phyloP scores from a whole-genome alignment of 2,888 invertebrate species.

The Dicyrtoma fusca region DNA sequence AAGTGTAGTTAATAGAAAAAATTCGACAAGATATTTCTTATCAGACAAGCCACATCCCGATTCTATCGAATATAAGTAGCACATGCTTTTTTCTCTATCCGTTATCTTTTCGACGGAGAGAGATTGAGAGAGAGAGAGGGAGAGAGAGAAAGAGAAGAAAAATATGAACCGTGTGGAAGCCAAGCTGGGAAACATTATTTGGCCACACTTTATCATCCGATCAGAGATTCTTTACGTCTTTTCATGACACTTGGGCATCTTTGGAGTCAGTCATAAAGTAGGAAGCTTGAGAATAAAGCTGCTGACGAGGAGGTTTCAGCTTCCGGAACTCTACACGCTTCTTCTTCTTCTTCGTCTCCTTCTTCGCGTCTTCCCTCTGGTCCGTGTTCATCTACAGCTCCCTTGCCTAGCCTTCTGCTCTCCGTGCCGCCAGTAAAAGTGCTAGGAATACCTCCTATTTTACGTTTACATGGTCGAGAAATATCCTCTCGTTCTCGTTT shows the following conservation, averaged over 20 bases:
- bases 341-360: constrained; percentile 10
- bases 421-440: constrained; percentile 13
- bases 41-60: background rate
- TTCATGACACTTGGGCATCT: constrained; percentile 44
- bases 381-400: background rate
- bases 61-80: background rate
- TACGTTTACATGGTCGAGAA: constrained; percentile 10
- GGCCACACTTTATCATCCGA: constrained; percentile 42
- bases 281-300: constrained; percentile 43
- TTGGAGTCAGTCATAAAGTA: constrained; percentile 43
- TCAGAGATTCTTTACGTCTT: constrained; percentile 38
- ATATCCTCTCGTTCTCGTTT: constrained; percentile 7
- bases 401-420: too few relatives aligned
- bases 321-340: constrained; percentile 36
- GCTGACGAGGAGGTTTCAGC: constrained; percentile 43
- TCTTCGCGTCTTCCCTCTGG: background rate
- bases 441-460: background rate
- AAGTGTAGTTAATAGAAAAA: too few relatives aligned
- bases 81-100: background rate
- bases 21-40: too few relatives aligned
- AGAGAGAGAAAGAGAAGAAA: background rate
- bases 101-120: background rate
- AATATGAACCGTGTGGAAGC: constrained; percentile 21
- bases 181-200: constrained; percentile 35
- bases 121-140: background rate